Percentiles rank a stretch among this genome's conserved stretches.
phyloP scores from a whole-genome alignment of 35 echinoderm and acorn worm species.

The Heliocidaris tuberculata region DNA sequence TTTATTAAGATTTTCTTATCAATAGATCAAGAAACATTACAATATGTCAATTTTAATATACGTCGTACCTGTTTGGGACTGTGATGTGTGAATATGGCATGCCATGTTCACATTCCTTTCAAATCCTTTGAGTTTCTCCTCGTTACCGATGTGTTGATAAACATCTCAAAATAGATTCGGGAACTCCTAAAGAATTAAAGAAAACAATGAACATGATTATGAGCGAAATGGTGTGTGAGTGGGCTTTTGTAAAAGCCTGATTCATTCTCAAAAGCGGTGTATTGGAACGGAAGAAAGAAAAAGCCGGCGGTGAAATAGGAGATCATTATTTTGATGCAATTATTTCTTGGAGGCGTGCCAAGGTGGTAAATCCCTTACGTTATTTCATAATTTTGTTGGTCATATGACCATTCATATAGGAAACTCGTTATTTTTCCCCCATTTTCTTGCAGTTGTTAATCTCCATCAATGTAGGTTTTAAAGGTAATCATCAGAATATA shows the following conservation, averaged over 20 bases:
- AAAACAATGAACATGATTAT: background rate
- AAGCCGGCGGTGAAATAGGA: background rate
- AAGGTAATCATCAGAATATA: no score
- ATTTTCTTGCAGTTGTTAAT: no score
- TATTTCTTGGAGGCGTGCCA: background rate
- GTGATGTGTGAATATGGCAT: background rate
- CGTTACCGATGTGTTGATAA: background rate
- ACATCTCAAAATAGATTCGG: background rate
- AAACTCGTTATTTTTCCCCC: background rate
- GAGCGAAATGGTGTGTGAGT: background rate
- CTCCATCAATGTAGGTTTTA: no score
- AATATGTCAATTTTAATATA: no score
- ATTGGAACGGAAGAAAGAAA: conserved; percentile 7
- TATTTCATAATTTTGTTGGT: background rate
- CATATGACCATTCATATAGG: background rate
- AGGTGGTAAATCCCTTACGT: background rate
- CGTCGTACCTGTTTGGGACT: background rate
- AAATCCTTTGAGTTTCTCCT: background rate
- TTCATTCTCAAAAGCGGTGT: background rate
- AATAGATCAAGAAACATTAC: no score
- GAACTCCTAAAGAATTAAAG: background rate
- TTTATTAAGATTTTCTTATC: no score
- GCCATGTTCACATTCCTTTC: background rate
- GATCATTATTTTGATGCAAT: background rate
- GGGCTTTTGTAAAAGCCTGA: background rate